Base-by-base conservation (phyloP, 53 echinoderm and acorn worm species). In the Stichopus horrens region DNA sequence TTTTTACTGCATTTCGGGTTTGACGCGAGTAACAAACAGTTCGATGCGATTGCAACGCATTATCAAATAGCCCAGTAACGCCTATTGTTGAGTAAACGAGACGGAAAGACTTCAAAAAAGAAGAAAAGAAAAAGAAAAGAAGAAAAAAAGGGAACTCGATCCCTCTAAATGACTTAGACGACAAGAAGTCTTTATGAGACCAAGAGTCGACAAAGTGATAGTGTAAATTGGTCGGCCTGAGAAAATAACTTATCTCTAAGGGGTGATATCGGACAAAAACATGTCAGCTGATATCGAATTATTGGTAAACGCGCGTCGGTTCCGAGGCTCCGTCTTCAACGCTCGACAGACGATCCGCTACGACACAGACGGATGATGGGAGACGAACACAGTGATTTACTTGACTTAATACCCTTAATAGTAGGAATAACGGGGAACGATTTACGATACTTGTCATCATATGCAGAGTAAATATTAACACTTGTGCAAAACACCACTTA, bases 221-320 rank as follows among this genome's bases (percentile, higher is more conserved):
- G 56, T 57, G 81, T 58, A 81, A 81, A 81, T 56, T 81, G 81
- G 81, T 57, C 56, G 56, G 55, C 23, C 20, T 71, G 18, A 18
- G 20, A 71, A 71, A 71, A 71, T 71, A 7, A 71, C 59, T 71
- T 13, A 71, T 71, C 71, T 71, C 71, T 7, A 71, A 71, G 71
- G 71, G 19, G 21, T 20, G 71, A 71, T 71, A 16, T 71, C 71
- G 21, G 21, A 81, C 16, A 57, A 81, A 57, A 16, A 81, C 81
- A 71, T 56, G 81, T 81, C 81, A 81, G 10, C 56, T 18, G 56
- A 53, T 81, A 81, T 81, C 81, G 81, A 81, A 19, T 81, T 81
- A 81, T 81, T 81, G 81, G 81, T 81, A 81, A 81, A 81, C 81
- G 56, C 22, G 21, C 18, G 81, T 81, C 81, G 58, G n/a, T n/a